Evolutionary conservation across 2,797 vertebrate genomes (phyloP), one percentile per base, ranked within the genome.

Genomic region (Pitangus sulphuratus): DNA sequence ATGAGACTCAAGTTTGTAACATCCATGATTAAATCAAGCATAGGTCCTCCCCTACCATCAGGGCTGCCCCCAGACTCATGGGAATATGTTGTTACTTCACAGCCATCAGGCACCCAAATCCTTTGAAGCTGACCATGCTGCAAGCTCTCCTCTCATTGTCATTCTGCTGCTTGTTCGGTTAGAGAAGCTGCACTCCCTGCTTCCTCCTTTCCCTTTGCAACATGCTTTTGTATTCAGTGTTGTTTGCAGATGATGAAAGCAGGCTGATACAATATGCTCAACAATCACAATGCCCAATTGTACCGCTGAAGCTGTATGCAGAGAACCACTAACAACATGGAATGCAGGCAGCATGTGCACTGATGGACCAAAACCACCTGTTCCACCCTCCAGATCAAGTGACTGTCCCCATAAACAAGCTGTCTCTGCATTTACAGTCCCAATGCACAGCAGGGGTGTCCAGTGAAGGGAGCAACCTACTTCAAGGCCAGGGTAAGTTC

Each of bases 401-500:
- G 4, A 16, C 18, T n/a, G 25, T 20, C 33, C 39, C 24, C n/a
- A 53, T 30, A 40, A 82, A 47, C 9, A 39, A 25, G 31, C 20
- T 50, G 58, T 3, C 9, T 65, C 74, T 37, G 48, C 20, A 8
- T 15, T 71, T 21, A 31, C 37, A 60, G 48, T 3, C 62, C 64
- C n/a, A 30, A 3, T 0, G 8, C 26, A 48, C 45, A 40, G 18
- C 18, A 37, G 30, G 25, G 2, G 1, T 1, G 11, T 9, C 54
- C 78, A 45, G 31, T 1, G 3, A 18, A 69, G 35, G 31, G 33
- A 56, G 37, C 62, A 79, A 70, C 53, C 40, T 25, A 45, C 42
- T 66, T n/a, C 48, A 28, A 48, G 47, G 30, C 30, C 28, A 64
- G n/a, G 30, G 11, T 33, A 60, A 65, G 7, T 40, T 64, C 70